Conservation (phyloP, 1,140 invertebrate genomes). For the Anastrepha obliqua region DNA sequence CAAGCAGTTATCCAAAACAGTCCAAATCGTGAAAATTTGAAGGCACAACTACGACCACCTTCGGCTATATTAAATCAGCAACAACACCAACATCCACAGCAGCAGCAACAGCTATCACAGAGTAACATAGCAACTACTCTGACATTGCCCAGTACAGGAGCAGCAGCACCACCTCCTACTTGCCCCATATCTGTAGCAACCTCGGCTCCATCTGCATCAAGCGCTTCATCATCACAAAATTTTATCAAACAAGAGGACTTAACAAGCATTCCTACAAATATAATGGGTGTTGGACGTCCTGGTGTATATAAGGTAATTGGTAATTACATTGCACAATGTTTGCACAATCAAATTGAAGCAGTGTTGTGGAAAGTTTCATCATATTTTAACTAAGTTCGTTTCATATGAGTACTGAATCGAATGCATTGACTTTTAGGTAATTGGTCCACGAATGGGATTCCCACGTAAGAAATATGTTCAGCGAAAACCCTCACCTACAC, state of each 20-base stretch:
- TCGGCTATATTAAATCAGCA: constrained; percentile 78
- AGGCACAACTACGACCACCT: constrained; percentile 88
- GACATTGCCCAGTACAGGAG: constrained; percentile 38
- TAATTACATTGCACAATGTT: too few relatives aligned
- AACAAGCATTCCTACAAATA: constrained; percentile 66
- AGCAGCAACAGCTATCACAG: constrained; percentile 32
- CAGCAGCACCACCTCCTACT: constrained; percentile 43
- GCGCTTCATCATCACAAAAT: constrained; percentile 62
- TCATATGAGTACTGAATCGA: too few relatives aligned
- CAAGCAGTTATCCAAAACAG: constrained; percentile 95
- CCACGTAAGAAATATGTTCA: constrained; percentile 73
- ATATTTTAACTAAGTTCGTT: too few relatives aligned
- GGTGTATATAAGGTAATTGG: constrained; percentile 69
- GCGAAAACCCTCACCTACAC: constrained; percentile 69
- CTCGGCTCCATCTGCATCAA: constrained; percentile 62
- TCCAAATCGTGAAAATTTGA: constrained; percentile 90
- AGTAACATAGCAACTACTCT: constrained; percentile 42
- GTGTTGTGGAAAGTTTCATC: too few relatives aligned
- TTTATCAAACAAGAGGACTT: constrained; percentile 56
- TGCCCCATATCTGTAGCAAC: constrained; percentile 53
- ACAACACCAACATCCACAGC: constrained; percentile 66
- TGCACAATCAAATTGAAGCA: too few relatives aligned
- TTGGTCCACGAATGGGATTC: constrained; percentile 72
- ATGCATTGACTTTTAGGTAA: constrained; percentile 61
- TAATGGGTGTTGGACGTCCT: constrained; percentile 71